These are phyloP conservation scores for Idaea dimidiata DNA, from an alignment of 2,888 invertebrate species.

Conservation along the genomic window DNA sequence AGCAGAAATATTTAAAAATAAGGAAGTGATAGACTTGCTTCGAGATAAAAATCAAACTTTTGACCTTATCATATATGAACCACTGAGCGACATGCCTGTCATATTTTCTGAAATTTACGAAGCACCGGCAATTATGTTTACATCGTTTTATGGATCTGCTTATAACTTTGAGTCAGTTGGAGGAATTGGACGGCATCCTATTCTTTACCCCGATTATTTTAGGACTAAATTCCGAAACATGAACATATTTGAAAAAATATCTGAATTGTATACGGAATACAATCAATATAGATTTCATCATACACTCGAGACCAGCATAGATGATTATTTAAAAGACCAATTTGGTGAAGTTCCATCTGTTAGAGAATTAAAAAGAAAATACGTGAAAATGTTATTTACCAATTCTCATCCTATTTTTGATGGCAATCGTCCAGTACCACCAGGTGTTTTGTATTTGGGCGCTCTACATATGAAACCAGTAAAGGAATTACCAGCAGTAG, in stretches of 20 bases:
- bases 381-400: constrained; percentile 43
- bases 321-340: constrained; percentile 17
- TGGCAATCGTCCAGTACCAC: constrained; percentile 45
- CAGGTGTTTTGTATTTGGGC: constrained; percentile 50
- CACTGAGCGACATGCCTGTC: constrained; percentile 27
- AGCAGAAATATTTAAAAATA: constrained; percentile 8
- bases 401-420: constrained; percentile 49
- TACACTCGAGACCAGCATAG: constrained; percentile 16
- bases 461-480: constrained; percentile 49
- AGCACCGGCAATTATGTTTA: constrained; percentile 41
- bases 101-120: constrained; percentile 36
- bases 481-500: constrained; percentile 57
- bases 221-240: constrained; percentile 33
- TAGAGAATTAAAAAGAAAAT: constrained; percentile 11
- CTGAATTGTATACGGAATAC: constrained; percentile 20
- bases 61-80: constrained; percentile 44
- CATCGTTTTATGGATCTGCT: constrained; percentile 38
- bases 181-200: constrained; percentile 32
- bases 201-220: constrained; percentile 24
- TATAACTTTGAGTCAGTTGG: constrained; percentile 20
- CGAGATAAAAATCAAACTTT: constrained; percentile 28
- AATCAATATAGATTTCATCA: constrained; percentile 2
- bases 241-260: constrained; percentile 35
- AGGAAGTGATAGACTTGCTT: constrained; percentile 33
- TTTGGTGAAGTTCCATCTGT: constrained; percentile 12